Conservation (phyloP, 2,113 vertebrate species). For the Micronycteris hirsuta region DNA sequence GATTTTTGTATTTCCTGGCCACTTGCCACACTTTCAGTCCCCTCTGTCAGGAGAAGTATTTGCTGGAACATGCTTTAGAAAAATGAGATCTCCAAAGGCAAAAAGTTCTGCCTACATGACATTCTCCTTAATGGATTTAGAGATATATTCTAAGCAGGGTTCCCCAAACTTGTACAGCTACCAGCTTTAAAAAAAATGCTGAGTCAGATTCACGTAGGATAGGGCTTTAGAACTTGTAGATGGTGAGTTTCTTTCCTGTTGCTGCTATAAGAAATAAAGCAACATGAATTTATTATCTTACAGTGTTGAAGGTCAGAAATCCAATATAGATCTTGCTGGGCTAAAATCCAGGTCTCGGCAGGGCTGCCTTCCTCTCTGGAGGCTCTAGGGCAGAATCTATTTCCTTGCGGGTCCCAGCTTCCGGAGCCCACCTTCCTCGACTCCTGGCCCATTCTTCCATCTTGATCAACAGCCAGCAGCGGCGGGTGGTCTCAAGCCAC, state of each 20-base stretch:
- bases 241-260: neutral
- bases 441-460: neutral
- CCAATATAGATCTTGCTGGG: neutral
- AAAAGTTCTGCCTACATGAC: neutral
- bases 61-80: neutral
- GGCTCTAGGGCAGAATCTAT: neutral
- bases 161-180: neutral
- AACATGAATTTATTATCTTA: neutral
- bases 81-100: neutral
- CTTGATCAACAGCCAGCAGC: neutral
- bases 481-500: neutral
- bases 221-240: neutral
- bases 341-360: neutral
- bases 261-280: neutral
- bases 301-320: neutral
- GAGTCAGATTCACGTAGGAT: neutral
- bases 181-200: neutral
- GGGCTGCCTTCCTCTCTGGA: neutral
- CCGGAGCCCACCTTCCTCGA: neutral
- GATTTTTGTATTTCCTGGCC: neutral
- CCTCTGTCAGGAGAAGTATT: neutral
- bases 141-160: neutral
- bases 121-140: neutral
- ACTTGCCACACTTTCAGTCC: neutral
- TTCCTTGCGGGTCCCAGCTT: neutral